Evolutionary conservation across 2,797 vertebrate species (phyloP).

Genomic region (Cyclopterus lumpus): DNA sequence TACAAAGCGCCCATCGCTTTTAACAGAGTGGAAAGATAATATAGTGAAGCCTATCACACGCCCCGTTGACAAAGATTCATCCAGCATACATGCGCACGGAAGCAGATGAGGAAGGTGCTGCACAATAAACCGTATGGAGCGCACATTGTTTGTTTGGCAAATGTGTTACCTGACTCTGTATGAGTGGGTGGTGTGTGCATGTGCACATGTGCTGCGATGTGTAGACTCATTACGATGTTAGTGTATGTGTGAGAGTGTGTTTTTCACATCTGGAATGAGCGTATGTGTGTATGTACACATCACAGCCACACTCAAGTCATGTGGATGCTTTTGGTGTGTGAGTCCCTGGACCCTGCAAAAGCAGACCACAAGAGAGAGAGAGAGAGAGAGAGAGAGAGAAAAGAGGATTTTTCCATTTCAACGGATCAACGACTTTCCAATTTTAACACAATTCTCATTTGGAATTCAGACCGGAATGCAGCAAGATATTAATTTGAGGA

Average conservation of each 20-base stretch:
- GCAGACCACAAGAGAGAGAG: constrained; percentile 32
- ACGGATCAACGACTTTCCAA: constrained; percentile 71
- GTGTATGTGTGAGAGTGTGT: neutral
- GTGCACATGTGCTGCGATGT: constrained; percentile 9
- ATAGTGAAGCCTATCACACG: constrained; percentile 73
- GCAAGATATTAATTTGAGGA: constrained; percentile 72
- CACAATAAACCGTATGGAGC: constrained; percentile 39
- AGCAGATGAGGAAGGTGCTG: constrained; percentile 44
- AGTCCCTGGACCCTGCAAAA: constrained; percentile 2
- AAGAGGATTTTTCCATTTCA: constrained; percentile 48
- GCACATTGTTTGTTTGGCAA: constrained; percentile 55
- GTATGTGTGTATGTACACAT: neutral
- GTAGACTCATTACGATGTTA: neutral
- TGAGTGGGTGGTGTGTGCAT: constrained; percentile 25
- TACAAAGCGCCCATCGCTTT: constrained; percentile 59
- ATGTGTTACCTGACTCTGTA: constrained; percentile 41
- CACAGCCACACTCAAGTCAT: neutral
- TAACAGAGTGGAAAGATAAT: constrained; percentile 77
- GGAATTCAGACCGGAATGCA: constrained; percentile 68
- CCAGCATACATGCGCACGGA: constrained; percentile 42
- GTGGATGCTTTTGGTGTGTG: neutral
- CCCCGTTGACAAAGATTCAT: constrained; percentile 73
- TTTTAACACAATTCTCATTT: constrained; percentile 75
- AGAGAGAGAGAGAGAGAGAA: neutral
- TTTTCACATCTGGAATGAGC: neutral